A percentile compares a stretch with the other conserved stretches of the same genome.
Conservation (phyloP, 2,888 invertebrate species). For the Augiades crinisus region DNA sequence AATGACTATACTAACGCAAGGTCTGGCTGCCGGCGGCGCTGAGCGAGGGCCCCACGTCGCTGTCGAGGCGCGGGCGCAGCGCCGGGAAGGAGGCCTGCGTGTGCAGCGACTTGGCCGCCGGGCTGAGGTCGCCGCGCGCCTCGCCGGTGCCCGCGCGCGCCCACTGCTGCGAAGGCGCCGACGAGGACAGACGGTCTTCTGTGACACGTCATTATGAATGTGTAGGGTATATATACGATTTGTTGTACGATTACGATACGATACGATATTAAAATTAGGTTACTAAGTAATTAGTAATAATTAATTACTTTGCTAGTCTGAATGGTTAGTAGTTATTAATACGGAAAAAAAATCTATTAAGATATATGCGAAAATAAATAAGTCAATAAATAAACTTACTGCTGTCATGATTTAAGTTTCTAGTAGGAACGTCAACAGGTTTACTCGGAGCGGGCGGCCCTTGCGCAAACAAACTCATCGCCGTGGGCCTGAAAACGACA, state of each 20-base stretch:
- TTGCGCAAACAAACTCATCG: constrained; percentile 83
- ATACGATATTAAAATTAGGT: too few species aligned
- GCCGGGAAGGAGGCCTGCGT: constrained; percentile 51
- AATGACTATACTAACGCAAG: constrained; percentile 47
- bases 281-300: too few species aligned
- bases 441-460: constrained; percentile 82
- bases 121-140: constrained; percentile 53
- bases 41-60: constrained; percentile 72
- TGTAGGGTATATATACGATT: too few species aligned
- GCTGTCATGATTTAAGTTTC: constrained; percentile 51
- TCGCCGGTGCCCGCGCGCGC: constrained; percentile 34
- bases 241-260: too few species aligned
- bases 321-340: too few species aligned
- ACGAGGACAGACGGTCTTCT: constrained; percentile 59
- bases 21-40: constrained; percentile 76
- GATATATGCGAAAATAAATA: neutral
- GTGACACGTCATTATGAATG: too few species aligned
- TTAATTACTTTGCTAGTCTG: neutral
- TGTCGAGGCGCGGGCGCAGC: constrained; percentile 64
- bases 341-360: too few species aligned
- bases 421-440: constrained; percentile 83
- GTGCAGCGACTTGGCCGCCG: constrained; percentile 54
- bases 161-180: constrained; percentile 69
- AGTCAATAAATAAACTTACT: constrained; percentile 45
- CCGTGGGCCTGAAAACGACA: constrained; percentile 78